phyloP scores from a whole-genome alignment of 2,797 vertebrate species.

The Helicolenus hilgendorfi region DNA sequence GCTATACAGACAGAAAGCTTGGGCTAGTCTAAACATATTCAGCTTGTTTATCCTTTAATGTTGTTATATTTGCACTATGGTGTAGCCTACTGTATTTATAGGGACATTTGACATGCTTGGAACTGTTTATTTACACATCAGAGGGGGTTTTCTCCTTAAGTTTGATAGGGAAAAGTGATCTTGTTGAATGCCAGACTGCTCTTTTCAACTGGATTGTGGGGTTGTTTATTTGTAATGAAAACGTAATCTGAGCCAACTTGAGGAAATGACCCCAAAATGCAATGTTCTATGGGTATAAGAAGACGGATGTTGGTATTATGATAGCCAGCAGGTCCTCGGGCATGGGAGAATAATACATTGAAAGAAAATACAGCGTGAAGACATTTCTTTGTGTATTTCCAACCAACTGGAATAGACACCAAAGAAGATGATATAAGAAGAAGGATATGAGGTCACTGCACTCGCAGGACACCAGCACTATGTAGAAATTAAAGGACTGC shows the following conservation, averaged over 20 bases:
- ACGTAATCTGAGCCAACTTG: background rate
- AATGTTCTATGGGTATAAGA: background rate
- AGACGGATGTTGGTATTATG: background rate
- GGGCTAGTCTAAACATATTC: background rate
- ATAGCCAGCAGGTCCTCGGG: background rate
- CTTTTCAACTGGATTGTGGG: background rate
- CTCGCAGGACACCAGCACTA: background rate
- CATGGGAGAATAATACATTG: background rate
- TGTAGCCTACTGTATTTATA: background rate
- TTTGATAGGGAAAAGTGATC: background rate
- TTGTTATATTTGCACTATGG: background rate
- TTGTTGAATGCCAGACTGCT: background rate
- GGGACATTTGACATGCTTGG: background rate
- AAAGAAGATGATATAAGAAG: background rate
- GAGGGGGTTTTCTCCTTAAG: background rate
- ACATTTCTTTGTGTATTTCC: background rate
- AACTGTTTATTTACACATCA: background rate
- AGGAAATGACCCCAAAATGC: slow-evolving; percentile 21
- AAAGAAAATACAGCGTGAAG: background rate
- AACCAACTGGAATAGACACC: background rate
- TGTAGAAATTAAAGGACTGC: background rate
- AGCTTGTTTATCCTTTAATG: background rate
- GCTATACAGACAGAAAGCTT: background rate
- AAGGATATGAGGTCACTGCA: background rate
- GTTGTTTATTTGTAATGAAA: slow-evolving; percentile 9